A percentile compares a stretch with the other conserved stretches of the same genome.
Evolutionary conservation across 2,888 invertebrate genomes (phyloP).

Genomic region (Stenoptilia bipunctidactyla): DNA sequence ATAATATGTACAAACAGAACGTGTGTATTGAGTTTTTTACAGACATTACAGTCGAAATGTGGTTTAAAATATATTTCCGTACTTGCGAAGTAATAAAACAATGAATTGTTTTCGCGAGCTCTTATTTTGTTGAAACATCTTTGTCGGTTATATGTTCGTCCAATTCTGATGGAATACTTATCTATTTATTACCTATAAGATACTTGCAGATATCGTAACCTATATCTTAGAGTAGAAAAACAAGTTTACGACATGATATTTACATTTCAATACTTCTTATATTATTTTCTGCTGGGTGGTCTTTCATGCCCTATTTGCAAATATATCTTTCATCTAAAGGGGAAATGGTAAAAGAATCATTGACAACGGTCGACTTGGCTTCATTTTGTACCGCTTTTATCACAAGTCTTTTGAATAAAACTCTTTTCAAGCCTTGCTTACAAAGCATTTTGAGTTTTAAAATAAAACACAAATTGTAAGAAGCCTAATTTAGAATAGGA

Average conservation of each 20-base stretch:
- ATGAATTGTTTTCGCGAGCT: background rate
- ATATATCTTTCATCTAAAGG: constrained; percentile 53
- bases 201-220: background rate
- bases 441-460: no score
- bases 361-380: background rate
- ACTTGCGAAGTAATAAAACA: background rate
- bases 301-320: constrained; percentile 40
- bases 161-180: background rate
- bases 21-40: background rate
- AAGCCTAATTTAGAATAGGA: no score
- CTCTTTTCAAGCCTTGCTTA: no score
- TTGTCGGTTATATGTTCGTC: background rate
- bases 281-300: constrained; percentile 39
- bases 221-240: constrained; percentile 20
- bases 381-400: background rate
- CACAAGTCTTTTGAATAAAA: no score
- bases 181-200: background rate
- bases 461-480: no score
- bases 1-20: background rate
- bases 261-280: constrained; percentile 39
- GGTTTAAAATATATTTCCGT: background rate
- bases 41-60: background rate
- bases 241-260: constrained; percentile 35
- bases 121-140: background rate
- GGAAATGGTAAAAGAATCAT: constrained; percentile 21